Evolutionary conservation across 2,113 vertebrate genomes (phyloP).

Genomic region (Clarias batrachus): DNA sequence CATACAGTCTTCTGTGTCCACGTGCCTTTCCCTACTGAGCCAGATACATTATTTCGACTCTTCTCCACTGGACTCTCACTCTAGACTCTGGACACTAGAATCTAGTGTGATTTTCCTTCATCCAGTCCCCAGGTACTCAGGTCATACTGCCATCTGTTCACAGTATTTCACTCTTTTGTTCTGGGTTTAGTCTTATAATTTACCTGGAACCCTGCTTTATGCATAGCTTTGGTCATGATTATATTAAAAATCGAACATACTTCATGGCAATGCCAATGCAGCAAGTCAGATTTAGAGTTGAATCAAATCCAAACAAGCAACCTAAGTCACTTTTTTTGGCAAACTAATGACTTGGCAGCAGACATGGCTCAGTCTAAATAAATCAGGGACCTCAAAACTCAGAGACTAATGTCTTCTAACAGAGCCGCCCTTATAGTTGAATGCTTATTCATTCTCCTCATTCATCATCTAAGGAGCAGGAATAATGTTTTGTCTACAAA

Average conservation of each 20-base stretch:
- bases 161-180: background rate
- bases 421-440: background rate
- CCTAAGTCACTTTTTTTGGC: background rate
- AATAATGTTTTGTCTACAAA: background rate
- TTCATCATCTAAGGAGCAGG: background rate
- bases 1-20: background rate
- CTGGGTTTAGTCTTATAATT: background rate
- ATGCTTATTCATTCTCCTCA: background rate
- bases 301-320: background rate
- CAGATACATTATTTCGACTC: background rate
- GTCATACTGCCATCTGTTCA: background rate
- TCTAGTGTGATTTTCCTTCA: background rate
- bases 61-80: background rate
- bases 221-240: background rate
- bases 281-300: background rate
- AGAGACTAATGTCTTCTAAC: background rate
- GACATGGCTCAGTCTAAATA: background rate
- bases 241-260: background rate
- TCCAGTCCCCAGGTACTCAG: background rate
- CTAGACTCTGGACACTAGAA: background rate
- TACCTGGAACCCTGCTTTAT: background rate
- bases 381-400: background rate
- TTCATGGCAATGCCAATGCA: background rate
- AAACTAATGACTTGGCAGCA: conserved; percentile 4
- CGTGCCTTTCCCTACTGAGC: background rate